phyloP scores from a whole-genome alignment of 1,140 invertebrate genomes.

The Littorina saxatilis region DNA sequence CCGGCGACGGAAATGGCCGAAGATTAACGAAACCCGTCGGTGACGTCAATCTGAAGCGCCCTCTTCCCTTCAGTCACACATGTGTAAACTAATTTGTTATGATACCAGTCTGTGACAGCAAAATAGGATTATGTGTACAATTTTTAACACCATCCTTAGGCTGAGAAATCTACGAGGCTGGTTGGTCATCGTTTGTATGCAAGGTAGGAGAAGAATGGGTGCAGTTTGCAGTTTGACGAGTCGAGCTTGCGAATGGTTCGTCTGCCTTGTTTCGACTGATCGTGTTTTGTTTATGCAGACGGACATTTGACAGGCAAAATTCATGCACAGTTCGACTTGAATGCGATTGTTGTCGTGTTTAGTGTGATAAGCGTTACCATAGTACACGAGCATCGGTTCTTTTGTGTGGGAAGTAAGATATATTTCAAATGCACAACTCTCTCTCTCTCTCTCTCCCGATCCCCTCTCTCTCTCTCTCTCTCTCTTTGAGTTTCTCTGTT shows the following conservation, averaged over 20 bases:
- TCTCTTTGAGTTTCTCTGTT: too few species aligned
- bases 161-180: conserved; percentile 14
- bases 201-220: not conserved
- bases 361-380: conserved; percentile 19
- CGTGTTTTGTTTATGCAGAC: conserved; percentile 27
- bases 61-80: conserved; percentile 35
- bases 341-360: not conserved
- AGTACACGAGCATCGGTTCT: too few species aligned
- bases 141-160: not conserved
- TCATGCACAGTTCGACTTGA: not conserved
- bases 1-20: conserved; percentile 21
- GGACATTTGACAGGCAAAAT: conserved; percentile 12
- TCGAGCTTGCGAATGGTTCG: not conserved
- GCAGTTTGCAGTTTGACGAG: not conserved
- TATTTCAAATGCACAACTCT: too few species aligned
- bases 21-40: not conserved
- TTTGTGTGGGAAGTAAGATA: too few species aligned
- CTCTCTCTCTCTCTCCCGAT: too few species aligned
- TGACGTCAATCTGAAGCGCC: conserved; percentile 41
- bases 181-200: not conserved
- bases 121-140: not conserved
- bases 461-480: too few species aligned
- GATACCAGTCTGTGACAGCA: conserved; percentile 16
- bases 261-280: not conserved
- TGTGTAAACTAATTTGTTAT: conserved; percentile 39